Percentiles rank a stretch among this genome's conserved stretches.
Conservation (phyloP, 2,888 invertebrate genomes). For the Meganola albula region DNA sequence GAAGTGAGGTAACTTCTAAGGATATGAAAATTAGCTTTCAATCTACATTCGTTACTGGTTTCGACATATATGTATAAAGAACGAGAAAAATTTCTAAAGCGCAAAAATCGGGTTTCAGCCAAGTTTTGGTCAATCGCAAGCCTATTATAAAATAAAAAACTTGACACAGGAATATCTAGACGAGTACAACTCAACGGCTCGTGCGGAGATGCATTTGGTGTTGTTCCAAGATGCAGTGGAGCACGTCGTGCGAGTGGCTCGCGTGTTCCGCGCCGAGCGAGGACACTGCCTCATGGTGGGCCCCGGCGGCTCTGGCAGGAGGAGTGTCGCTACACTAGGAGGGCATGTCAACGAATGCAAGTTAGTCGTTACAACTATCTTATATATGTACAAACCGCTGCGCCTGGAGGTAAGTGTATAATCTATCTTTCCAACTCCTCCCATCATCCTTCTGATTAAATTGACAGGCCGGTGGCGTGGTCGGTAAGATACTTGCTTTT, state of each 20-base stretch:
- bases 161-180: conserved; percentile 91
- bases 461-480: too few species aligned
- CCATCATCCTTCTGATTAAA: not conserved
- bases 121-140: too few species aligned
- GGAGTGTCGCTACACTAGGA: conserved; percentile 90
- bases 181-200: conserved; percentile 86
- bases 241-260: conserved; percentile 90
- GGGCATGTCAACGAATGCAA: conserved; percentile 91
- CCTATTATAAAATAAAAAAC: too few species aligned
- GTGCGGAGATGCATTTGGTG: conserved; percentile 90
- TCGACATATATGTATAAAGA: too few species aligned
- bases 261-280: conserved; percentile 89
- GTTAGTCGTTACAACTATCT: conserved; percentile 43
- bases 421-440: not conserved
- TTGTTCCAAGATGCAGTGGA: conserved; percentile 94
- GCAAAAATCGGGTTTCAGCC: too few species aligned
- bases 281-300: conserved; percentile 94
- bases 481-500: too few species aligned
- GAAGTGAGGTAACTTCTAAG: too few species aligned
- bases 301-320: conserved; percentile 93
- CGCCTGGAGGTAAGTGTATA: too few species aligned
- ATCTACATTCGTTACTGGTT: too few species aligned
- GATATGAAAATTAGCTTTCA: too few species aligned
- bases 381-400: not conserved
- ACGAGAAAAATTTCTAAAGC: too few species aligned